phyloP scores from a whole-genome alignment of 64 coral and sea anemone genomes.

The Cladopsammia gracilis region DNA sequence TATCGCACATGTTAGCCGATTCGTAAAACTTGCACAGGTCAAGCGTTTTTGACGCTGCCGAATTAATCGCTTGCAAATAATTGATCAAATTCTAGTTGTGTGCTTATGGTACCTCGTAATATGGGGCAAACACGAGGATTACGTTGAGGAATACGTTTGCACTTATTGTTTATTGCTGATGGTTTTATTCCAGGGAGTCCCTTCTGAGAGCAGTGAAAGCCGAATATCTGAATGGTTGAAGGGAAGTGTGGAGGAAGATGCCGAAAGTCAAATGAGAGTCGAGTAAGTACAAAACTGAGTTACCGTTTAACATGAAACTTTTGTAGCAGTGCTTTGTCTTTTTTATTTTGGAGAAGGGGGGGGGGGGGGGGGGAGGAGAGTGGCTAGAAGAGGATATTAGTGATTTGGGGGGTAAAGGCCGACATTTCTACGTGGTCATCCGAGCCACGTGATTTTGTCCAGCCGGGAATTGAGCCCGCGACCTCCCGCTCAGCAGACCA shows the following conservation, averaged over 20 bases:
- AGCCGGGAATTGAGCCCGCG: too few species aligned
- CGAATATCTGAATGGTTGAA: background rate
- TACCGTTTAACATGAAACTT: background rate
- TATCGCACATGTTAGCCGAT: too few species aligned
- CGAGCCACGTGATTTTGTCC: too few species aligned
- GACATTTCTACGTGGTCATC: too few species aligned
- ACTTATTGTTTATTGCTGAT: too few species aligned
- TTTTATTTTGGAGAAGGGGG: background rate
- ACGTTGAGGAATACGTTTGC: background rate
- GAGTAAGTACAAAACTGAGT: background rate
- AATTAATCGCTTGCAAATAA: background rate
- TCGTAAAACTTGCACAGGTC: too few species aligned
- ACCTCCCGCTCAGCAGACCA: too few species aligned
- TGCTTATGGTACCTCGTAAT: too few species aligned
- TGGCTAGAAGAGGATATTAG: background rate
- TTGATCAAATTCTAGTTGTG: too few species aligned
- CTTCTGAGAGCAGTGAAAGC: background rate
- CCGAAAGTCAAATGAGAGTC: conserved; percentile 14
- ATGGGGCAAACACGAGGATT: background rate
- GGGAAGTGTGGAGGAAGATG: background rate
- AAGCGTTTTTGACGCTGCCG: background rate
- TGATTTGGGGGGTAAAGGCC: too few species aligned
- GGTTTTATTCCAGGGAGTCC: background rate
- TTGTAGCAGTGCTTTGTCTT: too few species aligned
- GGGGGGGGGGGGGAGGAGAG: too few species aligned